Percentiles rank a stretch among this genome's conserved stretches.
These are phyloP conservation scores for Petrolisthes manimaculis DNA, from an alignment of 2,888 invertebrate genomes.

Conservation along the genomic window DNA sequence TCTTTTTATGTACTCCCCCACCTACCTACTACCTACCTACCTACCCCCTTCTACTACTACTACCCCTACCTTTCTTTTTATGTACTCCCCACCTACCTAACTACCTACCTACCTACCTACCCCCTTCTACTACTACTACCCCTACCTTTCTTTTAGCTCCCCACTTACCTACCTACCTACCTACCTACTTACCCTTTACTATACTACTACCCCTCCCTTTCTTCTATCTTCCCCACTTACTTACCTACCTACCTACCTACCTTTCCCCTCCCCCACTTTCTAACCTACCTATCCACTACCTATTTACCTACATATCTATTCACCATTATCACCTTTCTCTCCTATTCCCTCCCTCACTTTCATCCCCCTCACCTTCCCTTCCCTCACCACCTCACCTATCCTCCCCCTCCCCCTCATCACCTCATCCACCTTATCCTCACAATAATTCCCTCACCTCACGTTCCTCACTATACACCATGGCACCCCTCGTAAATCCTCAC, in stretches of 20 bases:
- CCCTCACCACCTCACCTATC: background rate
- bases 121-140: background rate
- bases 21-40: background rate
- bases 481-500: background rate
- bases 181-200: no score
- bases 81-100: background rate
- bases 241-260: background rate
- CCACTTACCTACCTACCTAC: no score
- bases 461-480: background rate
- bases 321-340: background rate
- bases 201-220: background rate
- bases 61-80: no score
- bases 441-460: background rate
- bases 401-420: background rate
- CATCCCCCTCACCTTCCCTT: background rate
- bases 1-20: background rate
- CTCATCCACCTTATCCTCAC: background rate
- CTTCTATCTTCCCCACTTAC: background rate
- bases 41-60: no score
- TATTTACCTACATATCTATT: background rate
- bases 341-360: background rate
- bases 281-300: no score
- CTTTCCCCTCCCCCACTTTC: background rate
- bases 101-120: background rate
- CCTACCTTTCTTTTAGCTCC: background rate